A percentile compares a stretch with the other conserved stretches of the same genome.
Evolutionary conservation across 2,888 invertebrate genomes (phyloP).

Genomic region (Andrena bucephala): DNA sequence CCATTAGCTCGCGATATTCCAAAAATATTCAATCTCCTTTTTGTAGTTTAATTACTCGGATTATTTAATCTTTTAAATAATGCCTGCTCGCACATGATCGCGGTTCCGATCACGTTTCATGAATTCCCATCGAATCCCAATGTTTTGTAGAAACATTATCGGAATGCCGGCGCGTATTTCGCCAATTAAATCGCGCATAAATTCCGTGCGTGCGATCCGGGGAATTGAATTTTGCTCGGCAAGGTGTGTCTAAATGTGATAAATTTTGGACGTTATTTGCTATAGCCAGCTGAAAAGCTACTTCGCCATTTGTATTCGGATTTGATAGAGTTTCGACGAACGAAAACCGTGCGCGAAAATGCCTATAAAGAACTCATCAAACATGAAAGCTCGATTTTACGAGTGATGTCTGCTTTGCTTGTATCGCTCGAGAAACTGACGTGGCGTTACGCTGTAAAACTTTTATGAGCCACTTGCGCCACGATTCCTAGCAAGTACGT

Average conservation of each 20-base stretch:
- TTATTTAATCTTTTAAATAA: not conserved
- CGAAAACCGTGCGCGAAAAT: constrained; percentile 16
- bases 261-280: constrained; percentile 18
- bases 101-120: not conserved
- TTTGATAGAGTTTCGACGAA: constrained; percentile 4
- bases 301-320: not conserved
- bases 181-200: constrained; percentile 15
- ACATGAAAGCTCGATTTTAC: constrained; percentile 43
- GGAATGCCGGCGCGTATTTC: not conserved
- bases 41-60: constrained; percentile 61
- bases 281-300: not conserved
- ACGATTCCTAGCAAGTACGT: constrained; percentile 2
- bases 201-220: constrained; percentile 6
- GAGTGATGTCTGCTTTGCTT: constrained; percentile 19
- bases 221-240: not conserved
- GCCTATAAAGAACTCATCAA: constrained; percentile 35
- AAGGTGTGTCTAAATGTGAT: constrained; percentile 10
- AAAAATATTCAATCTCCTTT: too few relatives aligned
- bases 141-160: not conserved
- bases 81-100: not conserved
- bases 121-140: not conserved
- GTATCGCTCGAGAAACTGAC: constrained; percentile 19
- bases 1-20: too few relatives aligned
- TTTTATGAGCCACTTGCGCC: constrained; percentile 57
- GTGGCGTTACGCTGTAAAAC: constrained; percentile 37